Conservation (phyloP, 2,113 vertebrate genomes). For the Megaptera novaeangliae region DNA sequence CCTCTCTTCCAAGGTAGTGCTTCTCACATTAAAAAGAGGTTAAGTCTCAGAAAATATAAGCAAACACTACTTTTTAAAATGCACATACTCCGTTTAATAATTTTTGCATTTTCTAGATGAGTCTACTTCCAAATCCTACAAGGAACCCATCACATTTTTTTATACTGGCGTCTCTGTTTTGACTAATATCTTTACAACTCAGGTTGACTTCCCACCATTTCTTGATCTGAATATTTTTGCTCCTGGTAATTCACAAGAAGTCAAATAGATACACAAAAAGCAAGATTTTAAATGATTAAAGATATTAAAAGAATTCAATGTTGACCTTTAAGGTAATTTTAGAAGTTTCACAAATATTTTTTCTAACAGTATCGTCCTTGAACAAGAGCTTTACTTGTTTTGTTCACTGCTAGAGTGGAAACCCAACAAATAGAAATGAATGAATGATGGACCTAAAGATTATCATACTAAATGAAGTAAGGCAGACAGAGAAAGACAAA, state of each 20-base stretch:
- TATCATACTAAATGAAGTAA: not conserved
- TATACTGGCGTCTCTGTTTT: not conserved
- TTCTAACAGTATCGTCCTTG: not conserved
- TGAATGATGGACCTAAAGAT: not conserved
- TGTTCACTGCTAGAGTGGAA: not conserved
- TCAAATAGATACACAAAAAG: not conserved
- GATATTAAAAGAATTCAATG: not conserved
- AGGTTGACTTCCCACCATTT: not conserved
- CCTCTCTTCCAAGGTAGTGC: not conserved
- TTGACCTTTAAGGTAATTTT: not conserved
- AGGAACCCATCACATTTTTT: not conserved
- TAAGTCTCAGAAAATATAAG: not conserved
- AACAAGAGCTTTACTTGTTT: not conserved
- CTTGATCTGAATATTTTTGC: constrained; percentile 7
- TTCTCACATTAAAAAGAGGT: not conserved
- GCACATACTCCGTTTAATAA: not conserved
- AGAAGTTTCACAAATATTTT: not conserved
- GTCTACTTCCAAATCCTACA: not conserved
- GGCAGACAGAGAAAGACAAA: not conserved
- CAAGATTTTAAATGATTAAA: not conserved
- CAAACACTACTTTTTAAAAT: not conserved
- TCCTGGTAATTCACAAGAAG: not conserved
- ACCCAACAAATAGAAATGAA: not conserved
- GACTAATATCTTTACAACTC: not conserved
- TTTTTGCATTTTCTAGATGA: not conserved